These are phyloP conservation scores for Blera fallax DNA, from an alignment of 2,888 invertebrate genomes.

Conservation along the genomic window DNA sequence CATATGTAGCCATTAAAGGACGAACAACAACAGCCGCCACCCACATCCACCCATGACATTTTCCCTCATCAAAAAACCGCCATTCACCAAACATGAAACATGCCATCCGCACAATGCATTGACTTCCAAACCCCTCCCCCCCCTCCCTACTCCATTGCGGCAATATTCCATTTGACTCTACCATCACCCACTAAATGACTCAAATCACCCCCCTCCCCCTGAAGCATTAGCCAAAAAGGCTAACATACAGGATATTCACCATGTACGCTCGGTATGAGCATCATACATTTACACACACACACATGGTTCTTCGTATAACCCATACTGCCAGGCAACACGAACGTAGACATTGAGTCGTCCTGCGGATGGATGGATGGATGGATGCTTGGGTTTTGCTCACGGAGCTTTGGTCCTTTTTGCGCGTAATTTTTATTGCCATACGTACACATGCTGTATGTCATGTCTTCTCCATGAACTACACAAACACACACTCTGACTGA, in stretches of 20 bases:
- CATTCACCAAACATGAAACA: constrained; percentile 57
- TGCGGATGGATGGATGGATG: constrained; percentile 47
- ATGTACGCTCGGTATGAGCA: constrained; percentile 42
- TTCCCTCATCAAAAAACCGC: constrained; percentile 53
- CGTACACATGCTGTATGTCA: constrained; percentile 21
- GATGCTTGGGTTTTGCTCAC: constrained; percentile 29
- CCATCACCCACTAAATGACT: not conserved
- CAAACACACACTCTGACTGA: constrained; percentile 4
- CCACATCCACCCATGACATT: constrained; percentile 35
- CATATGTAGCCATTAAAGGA: constrained; percentile 50
- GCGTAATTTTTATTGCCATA: constrained; percentile 51
- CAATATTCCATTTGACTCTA: constrained; percentile 16
- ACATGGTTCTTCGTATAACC: not conserved
- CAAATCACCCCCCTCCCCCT: not conserved
- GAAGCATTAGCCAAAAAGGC: constrained; percentile 61
- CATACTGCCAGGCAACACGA: constrained; percentile 46
- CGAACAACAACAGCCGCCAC: constrained; percentile 19
- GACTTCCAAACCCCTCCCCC: constrained; percentile 40
- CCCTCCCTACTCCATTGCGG: constrained; percentile 13
- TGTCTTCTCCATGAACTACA: constrained; percentile 31
- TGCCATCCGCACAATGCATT: constrained; percentile 62
- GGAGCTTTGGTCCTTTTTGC: constrained; percentile 49
- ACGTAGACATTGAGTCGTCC: constrained; percentile 67
- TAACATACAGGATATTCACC: constrained; percentile 48
- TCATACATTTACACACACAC: constrained; percentile 4